Conservation (phyloP, 2,888 invertebrate genomes). For the Pilophorus perplexus region DNA sequence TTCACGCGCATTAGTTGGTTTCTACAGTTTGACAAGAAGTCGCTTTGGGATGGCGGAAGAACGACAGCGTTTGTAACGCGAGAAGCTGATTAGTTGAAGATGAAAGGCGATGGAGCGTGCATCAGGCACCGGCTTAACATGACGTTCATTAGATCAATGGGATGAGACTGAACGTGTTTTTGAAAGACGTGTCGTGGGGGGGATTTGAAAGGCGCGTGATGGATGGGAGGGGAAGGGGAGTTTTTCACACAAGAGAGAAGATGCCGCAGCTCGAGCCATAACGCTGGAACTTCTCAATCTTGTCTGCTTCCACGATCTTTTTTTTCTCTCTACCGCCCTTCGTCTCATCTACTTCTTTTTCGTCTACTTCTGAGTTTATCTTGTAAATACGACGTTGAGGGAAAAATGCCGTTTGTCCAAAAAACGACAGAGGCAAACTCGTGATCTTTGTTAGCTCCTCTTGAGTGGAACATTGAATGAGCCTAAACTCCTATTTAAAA, state of each 20-base stretch:
- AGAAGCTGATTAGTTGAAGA: constrained; percentile 38
- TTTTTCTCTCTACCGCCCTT: too few relatives aligned
- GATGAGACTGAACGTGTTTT: background rate
- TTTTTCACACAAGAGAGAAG: background rate
- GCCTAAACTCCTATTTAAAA: background rate
- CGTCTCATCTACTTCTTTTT: too few relatives aligned
- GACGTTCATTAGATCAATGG: constrained; percentile 36
- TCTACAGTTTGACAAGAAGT: too few relatives aligned
- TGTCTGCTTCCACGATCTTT: too few relatives aligned
- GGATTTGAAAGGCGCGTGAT: constrained; percentile 23
- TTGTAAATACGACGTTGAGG: background rate
- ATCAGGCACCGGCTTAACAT: constrained; percentile 13
- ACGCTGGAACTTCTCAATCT: constrained; percentile 5
- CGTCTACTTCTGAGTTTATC: background rate
- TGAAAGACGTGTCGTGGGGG: constrained; percentile 4
- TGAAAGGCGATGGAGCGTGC: constrained; percentile 38
- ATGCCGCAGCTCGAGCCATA: background rate
- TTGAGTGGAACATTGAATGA: too few relatives aligned
- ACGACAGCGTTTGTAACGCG: constrained; percentile 10
- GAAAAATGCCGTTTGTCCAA: background rate
- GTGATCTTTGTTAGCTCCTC: too few relatives aligned
- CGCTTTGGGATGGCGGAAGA: background rate
- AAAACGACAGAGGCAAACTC: background rate
- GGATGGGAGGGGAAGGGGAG: background rate
- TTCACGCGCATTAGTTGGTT: too few relatives aligned